Evolutionary conservation across 1,140 invertebrate genomes (phyloP), one percentile per base, ranked within the genome.

Genomic region (Lepidurus apus): DNA sequence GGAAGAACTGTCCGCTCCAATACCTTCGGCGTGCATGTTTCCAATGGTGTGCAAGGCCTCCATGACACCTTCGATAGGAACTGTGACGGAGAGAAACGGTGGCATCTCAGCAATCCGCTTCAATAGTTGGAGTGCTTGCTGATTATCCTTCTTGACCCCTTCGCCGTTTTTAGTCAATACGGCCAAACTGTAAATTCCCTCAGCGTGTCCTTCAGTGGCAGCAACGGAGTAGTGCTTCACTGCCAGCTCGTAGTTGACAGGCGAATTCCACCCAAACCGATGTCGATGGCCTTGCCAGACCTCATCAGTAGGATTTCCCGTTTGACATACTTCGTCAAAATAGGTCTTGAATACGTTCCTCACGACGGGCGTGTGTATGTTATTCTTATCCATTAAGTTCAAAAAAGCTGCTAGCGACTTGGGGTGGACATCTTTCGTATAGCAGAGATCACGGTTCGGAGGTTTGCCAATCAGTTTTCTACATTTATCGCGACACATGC

Each of bases 111-210:
- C 2, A 10, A 47, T 1, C 17, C 7, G 5, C 17, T 7, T 47
- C 45, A 47, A 6, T 47, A 47, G 10, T 17, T 11, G 10, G 17
- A 75, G 11, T 0, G 74, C 76, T 34, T 73, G 44, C 4, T 10
- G 24, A 34, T 74, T 0, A 65, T 78, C 78, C 42, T 24, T n/a
- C 43, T 42, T n/a, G 11, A 81, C 79, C 4, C 80, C 80, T 26
- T 74, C 76, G 0, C 80, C 80, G 24, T 81, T 73, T 24, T 13
- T 17, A 7, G 34, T 74, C 9, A 81, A 42, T 10, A 74, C 43
- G 65, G 74, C 80, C 3, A 81, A 53, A 76, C 79, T 80, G 75
- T 79, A 81, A 0, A 81, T 75, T 43, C 79, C 80, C 45, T 81
- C 80, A 7, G 79, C 80, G 53, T 73, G 78, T 5, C 76, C 79